Evolutionary conservation across 2,888 invertebrate species (phyloP), one percentile per base, ranked within the genome.

Genomic region (Hipparchia semele): DNA sequence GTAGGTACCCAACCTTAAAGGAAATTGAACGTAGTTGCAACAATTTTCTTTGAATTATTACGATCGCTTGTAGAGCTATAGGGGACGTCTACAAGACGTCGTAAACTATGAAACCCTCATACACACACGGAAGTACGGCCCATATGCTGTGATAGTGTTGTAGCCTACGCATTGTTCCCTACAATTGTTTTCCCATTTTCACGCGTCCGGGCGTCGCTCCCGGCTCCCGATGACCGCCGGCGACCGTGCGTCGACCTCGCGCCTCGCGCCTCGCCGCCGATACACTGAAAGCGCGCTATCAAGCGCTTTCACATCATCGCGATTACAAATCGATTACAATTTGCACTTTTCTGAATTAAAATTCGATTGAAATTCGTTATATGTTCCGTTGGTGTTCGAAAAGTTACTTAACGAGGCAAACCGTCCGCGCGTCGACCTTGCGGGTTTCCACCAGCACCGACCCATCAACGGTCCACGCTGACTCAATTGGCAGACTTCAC

Each of bases 181-280:
- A 86, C 87, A 84, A 88, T 87, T 86, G 87, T 88, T 89, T 87
- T 87, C 87, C 86, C 86, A 87, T 87, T 86, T 87, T 84, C 87
- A 84, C 81, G 80, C 78, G 76, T 78, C 75, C 79, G 85, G 82
- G 79, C 83, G 83, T 80, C 85, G 84, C 83, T 80, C 84, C 84
- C 39, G 39, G 39, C 39, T 39, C 39, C 2, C 5, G 83, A 78
- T 84, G 85, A 85, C 85, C 84, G 84, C 83, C 81, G 80, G 81
- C 85, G 88, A 84, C 83, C 88, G 85, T 83, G 82, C 86, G 87
- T 84, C 88, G 88, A 88, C 89, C 89, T 84, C 84, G 80, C 78
- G 76, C 79, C 72, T 76, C 79, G 81, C 81, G 23, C 23, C 23
- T 23, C 23, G 23, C 80, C 79, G 73, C 77, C 80, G 81, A 80